Evolutionary conservation across 2,888 invertebrate genomes (phyloP).

Genomic region (Bellardia bayeri): DNA sequence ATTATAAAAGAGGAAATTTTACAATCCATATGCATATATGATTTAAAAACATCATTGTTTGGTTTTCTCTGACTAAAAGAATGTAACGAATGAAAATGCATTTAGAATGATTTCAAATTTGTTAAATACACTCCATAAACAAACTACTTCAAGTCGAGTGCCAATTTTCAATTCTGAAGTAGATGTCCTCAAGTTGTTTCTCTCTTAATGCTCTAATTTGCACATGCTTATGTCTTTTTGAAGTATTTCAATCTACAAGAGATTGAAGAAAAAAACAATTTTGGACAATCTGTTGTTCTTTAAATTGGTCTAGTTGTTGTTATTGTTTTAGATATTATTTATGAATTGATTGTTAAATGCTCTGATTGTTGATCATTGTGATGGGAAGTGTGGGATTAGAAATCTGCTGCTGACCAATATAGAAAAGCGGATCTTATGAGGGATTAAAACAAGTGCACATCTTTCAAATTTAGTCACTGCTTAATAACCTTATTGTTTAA

Average conservation of each 20-base stretch:
- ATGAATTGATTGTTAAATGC: not conserved
- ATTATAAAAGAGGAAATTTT: constrained; percentile 9
- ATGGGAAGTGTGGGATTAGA: not conserved
- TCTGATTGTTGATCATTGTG: not conserved
- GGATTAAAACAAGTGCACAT: constrained; percentile 35
- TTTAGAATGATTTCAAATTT: constrained; percentile 40
- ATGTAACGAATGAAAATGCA: constrained; percentile 13
- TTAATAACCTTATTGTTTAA: not conserved
- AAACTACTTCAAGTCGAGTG: constrained; percentile 49
- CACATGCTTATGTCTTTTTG: constrained; percentile 8
- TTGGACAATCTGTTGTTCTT: not conserved
- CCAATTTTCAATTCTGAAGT: constrained; percentile 26
- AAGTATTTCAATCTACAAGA: constrained; percentile 34
- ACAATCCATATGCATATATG: not conserved
- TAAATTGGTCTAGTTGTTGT: constrained; percentile 44
- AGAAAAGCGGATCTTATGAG: constrained; percentile 1
- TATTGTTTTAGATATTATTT: no score
- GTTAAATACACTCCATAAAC: constrained; percentile 17
- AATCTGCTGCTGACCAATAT: not conserved
- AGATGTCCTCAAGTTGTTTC: constrained; percentile 8
- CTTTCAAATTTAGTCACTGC: constrained; percentile 3
- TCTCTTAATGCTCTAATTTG: constrained; percentile 38
- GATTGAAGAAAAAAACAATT: constrained; percentile 3
- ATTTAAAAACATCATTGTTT: not conserved
- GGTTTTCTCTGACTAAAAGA: not conserved